Base-by-base conservation (phyloP, 2,797 vertebrate species). In the Gobio occitaniae region DNA sequence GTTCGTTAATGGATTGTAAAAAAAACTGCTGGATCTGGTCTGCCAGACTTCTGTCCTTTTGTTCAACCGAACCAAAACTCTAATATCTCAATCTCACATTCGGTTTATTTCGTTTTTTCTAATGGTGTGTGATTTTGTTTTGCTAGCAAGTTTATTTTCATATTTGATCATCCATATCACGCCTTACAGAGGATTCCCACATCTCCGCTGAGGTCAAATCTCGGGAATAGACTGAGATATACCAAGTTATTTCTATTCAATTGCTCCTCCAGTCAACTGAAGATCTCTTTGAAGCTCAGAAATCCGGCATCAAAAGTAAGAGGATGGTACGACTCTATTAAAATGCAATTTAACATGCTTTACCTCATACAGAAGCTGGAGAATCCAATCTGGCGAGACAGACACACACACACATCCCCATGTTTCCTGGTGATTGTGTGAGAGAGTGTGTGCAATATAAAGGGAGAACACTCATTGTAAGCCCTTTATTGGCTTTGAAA, bases 271-370 rank as follows among this genome's bases (percentile, higher is more conserved):
- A 78, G 84, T 88, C 91, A 87, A 90, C 80, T 90, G 69, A 79
- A 61, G 86, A 84, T 87, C 70, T 75, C 77, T 90, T 84, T 90
- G 89, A 90, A 90, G 92, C 83, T 87, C 21, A 75, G 71, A 89
- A 91, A 84, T 88, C 74, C 47, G 52, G 84, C 84, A 84, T 82
- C 65, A 85, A 81, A 88, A 88, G 86, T 76, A 80, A 90, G 80
- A 77, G 78, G 80, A 86, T 87, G 90, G 82, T 86, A 86, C 77
- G 86, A 84, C 87, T 89, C 85, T 91, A 87, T 92, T 92, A 90
- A 92, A 91, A 88, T 86, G 70, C 82, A 90, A 91, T 92, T 92
- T 91, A 87, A 84, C 86, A 90, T 89, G 89, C 87, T 91, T 92
- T 92, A 90, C 81, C 79, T 80, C 78, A 84, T 88, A 88, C 78